Base-by-base conservation (phyloP, 2,888 invertebrate species). In the Plebejus anna region DNA sequence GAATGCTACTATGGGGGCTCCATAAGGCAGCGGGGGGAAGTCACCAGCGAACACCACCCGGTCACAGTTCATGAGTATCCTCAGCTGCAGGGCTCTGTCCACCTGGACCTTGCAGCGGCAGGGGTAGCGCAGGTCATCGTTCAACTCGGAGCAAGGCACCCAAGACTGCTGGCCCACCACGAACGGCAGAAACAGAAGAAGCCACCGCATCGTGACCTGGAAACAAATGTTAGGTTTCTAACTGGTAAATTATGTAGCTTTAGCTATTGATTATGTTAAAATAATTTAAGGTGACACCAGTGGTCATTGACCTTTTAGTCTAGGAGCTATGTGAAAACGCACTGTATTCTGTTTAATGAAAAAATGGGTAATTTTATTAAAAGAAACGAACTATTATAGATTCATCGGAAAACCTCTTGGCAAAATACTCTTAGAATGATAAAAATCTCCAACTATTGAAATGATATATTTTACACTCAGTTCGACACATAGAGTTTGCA, bases 21-120 rank as follows among this genome's bases (percentile, higher is more conserved):
- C 96, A 84, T 96, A 96, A 1, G 98, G 97, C 81, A 97, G 88
- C 11, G 96, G 94, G 0, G 97, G 96, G 80, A 96, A 96, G 85
- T 98, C 97, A 5, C 96, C 96, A 42, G 96, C 94, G 84, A 98
- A 97, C 47, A 97, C 97, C 38, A 97, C 96, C 9, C 95, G 91
- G 91, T 98, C 98, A 87, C 98, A 98, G 88, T 98, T 95, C 95
- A 98, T 96, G 81, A 95, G 92, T 80, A 97, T 96, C 77, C 91
- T 85, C 6, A 94, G 82, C 81, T 92, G 92, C 13, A 92, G 83
- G 0, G 91, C 87, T 32, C 91, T 83, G 84, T 95, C 95, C 78
- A 95, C 95, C 77, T 90, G 88, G 72, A 94, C 92, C 36, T 89
- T 86, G 76, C 94, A 94, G 61, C 95, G 93, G 91, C 97, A 98